Percentiles rank a stretch among this genome's conserved stretches.
Conservation (phyloP, 2,888 invertebrate genomes). For the Spicauda simplicius region DNA sequence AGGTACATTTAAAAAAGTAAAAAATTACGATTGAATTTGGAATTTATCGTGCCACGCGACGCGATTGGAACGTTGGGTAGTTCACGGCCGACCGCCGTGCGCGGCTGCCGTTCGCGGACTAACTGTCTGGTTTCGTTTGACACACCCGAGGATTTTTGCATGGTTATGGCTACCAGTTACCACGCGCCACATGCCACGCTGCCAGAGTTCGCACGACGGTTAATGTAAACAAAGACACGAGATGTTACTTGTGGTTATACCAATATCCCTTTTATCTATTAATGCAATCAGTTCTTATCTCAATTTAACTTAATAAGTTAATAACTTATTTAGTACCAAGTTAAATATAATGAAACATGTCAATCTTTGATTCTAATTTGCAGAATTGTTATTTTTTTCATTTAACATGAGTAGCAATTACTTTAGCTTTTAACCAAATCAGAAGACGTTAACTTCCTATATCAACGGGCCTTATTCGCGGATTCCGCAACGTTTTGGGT, state of each 20-base stretch:
- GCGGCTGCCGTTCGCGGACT: slow-evolving; percentile 42
- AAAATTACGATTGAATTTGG: slow-evolving; percentile 8
- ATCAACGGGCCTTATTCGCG: too few species aligned
- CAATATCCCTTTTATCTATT: not conserved
- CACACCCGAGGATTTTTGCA: slow-evolving; percentile 40
- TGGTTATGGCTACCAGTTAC: slow-evolving; percentile 20
- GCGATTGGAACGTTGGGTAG: slow-evolving; percentile 20
- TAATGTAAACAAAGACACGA: slow-evolving; percentile 23
- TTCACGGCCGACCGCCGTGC: slow-evolving; percentile 21
- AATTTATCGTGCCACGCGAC: too few species aligned
- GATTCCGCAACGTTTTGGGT: too few species aligned
- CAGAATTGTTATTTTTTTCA: too few species aligned
- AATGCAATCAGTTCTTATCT: too few species aligned
- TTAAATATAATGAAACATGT: too few species aligned
- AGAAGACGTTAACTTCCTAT: too few species aligned
- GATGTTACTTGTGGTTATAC: not conserved
- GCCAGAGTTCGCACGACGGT: not conserved
- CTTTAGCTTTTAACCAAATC: too few species aligned
- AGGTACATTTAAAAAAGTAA: not conserved
- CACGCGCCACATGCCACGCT: slow-evolving; percentile 8
- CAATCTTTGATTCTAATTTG: too few species aligned
- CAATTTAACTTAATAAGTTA: too few species aligned
- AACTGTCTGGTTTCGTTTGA: slow-evolving; percentile 37
- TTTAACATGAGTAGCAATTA: too few species aligned
- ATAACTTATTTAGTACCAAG: too few species aligned